phyloP scores from a whole-genome alignment of 2,888 invertebrate species.

The Eupithecia tripunctaria region DNA sequence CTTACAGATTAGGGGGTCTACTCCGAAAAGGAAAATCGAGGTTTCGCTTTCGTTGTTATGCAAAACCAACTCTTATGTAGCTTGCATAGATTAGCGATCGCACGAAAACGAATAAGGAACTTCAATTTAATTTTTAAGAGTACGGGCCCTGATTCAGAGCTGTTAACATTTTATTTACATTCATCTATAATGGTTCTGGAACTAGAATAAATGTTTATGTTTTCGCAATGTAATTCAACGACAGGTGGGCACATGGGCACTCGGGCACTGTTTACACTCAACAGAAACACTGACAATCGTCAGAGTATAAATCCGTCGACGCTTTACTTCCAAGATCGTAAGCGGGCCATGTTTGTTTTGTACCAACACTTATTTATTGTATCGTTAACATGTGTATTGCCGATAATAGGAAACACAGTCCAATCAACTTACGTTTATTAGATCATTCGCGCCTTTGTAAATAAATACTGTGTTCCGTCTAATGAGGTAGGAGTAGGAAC shows the following conservation, averaged over 20 bases:
- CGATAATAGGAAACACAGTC: conserved; percentile 48
- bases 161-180: conserved; percentile 41
- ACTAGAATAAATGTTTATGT: conserved; percentile 44
- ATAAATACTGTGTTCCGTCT: conserved; percentile 40
- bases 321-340: conserved; percentile 56
- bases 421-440: conserved; percentile 48
- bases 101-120: too few species aligned
- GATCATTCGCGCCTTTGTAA: conserved; percentile 47
- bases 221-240: conserved; percentile 65
- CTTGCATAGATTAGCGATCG: too few species aligned
- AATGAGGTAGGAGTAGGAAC: conserved; percentile 45
- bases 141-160: conserved; percentile 13
- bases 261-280: conserved; percentile 57
- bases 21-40: too few species aligned
- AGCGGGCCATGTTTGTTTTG: conserved; percentile 69
- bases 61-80: too few species aligned
- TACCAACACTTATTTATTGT: conserved; percentile 58
- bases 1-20: too few species aligned
- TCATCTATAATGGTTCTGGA: conserved; percentile 38
- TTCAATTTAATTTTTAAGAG: too few species aligned
- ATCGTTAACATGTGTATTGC: conserved; percentile 57
- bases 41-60: too few species aligned
- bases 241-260: conserved; percentile 65
- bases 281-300: conserved; percentile 50
- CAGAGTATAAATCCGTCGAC: conserved; percentile 70